Evolutionary conservation across 2,113 vertebrate genomes (phyloP), one percentile per base, ranked within the genome.

Genomic region (Anoura caudifer): DNA sequence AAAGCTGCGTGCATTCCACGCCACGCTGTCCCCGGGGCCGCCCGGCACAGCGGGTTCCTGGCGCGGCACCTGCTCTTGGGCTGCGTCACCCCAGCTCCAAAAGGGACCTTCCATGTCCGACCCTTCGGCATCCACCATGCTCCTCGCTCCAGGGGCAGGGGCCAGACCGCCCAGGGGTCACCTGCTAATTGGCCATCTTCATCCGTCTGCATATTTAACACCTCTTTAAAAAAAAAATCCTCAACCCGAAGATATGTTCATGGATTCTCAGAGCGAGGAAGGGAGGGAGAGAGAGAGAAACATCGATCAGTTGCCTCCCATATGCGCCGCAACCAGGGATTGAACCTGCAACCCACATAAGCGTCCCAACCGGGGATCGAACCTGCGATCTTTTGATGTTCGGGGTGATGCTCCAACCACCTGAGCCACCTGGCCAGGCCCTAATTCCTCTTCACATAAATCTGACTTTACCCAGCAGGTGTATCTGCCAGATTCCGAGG

Each of bases 161-260:
- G 24, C 5, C 13, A 16, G 86, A 9, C 20, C 5, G 41, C 5
- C 12, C 26, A 0, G 2, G 4, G 31, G 5, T 4, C 14, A 1
- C 13, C 5, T 11, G 79, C 50, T 28, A 1, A 3, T 0, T 0
- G 31, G 5, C 4, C 36, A 15, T 5, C 0, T 12, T 1, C 0
- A 31, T 19, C 7, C 17, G 3, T 19, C n/a, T n/a, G 43, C 9
- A 13, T 0, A 2, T 43, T 59, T 11, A 45, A 17, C 5, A 16
- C 50, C 50, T 17, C 50, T 52, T 52, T 52, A 52, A 17, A 52
- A 52, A 47, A 47, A 47, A 52, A 52, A 52, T 52, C 50, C 50
- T 17, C 50, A 52, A 52, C 15, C 50, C 12, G 50, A 52, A 16
- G 16, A 17, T 52, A 52, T 52, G 45, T 17, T 52, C 50, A 52